These are phyloP conservation scores for Linyphia triangularis DNA, from an alignment of 2,888 invertebrate species.

Conservation along the genomic window DNA sequence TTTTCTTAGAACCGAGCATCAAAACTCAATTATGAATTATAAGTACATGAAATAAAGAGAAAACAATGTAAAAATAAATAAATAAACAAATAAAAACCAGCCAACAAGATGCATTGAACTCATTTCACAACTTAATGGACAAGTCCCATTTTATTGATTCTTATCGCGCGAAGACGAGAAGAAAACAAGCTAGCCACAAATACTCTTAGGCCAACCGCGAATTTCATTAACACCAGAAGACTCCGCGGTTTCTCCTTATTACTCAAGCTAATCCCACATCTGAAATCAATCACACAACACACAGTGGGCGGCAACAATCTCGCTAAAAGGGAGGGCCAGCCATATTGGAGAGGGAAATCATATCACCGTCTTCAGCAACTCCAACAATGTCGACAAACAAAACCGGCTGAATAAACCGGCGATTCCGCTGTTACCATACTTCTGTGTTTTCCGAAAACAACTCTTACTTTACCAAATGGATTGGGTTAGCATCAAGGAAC, in stretches of 20 bases:
- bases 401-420: neutral
- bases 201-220: neutral
- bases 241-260: neutral
- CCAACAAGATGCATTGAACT: neutral
- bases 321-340: constrained; percentile 4
- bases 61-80: too few species aligned
- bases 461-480: neutral
- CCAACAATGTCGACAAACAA: neutral
- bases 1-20: too few species aligned
- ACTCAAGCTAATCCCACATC: neutral
- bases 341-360: constrained; percentile 37
- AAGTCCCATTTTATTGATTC: neutral
- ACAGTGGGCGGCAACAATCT: neutral
- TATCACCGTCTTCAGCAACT: constrained; percentile 14
- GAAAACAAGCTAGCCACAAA: neutral
- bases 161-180: neutral
- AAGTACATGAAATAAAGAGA: too few species aligned
- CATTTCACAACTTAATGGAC: neutral
- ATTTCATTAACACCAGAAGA: constrained; percentile 3
- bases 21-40: too few species aligned
- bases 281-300: constrained; percentile 12
- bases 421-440: neutral
- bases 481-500: too few species aligned
- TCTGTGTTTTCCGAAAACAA: neutral
- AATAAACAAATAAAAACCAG: too few species aligned